phyloP scores from a whole-genome alignment of 2,113 vertebrate species.

The Ceyx melanurus region DNA sequence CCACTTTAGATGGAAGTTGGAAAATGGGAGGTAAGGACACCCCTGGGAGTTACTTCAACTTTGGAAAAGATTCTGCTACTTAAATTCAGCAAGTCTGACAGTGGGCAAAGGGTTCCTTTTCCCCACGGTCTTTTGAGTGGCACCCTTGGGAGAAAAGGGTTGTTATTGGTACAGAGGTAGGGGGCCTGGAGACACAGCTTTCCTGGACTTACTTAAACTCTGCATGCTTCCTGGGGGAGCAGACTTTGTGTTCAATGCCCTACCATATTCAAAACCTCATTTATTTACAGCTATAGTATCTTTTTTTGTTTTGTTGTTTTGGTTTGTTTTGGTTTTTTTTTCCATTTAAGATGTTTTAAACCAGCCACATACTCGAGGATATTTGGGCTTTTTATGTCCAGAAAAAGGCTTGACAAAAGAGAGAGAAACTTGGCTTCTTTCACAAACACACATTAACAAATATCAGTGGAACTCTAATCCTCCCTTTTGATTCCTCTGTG shows the following conservation, averaged over 20 bases:
- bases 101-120: neutral
- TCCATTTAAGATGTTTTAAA: neutral
- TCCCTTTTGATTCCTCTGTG: neutral
- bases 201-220: neutral
- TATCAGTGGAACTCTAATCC: neutral
- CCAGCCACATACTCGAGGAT: accelerated
- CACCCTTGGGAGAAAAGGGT: neutral
- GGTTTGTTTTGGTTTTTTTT: neutral
- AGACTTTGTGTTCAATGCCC: neutral
- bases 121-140: neutral
- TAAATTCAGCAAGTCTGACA: neutral
- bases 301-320: neutral
- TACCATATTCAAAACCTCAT: neutral
- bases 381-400: neutral
- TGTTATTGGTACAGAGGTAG: neutral
- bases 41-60: neutral
- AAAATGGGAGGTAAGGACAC: neutral
- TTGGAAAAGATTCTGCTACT: neutral
- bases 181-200: neutral
- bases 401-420: neutral
- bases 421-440: neutral
- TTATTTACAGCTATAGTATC: neutral
- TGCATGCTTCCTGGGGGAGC: neutral
- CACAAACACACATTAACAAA: neutral
- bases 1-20: neutral